Conservation (phyloP, 2,113 vertebrate genomes). For the Tylochromis polylepis region DNA sequence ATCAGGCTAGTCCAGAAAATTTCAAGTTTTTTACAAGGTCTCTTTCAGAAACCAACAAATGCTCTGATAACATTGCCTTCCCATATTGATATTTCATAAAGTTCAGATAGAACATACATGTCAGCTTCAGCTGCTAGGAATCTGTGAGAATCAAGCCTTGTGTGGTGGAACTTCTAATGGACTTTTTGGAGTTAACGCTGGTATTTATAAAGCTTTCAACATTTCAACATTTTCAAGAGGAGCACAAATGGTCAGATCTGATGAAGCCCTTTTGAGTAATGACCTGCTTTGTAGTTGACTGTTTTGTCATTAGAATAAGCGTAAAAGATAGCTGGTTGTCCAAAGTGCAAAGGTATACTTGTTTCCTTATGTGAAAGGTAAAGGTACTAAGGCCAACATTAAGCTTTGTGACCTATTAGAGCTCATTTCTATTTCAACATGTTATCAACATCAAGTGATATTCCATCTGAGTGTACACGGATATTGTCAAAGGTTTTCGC, state of each 20-base stretch:
- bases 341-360: neutral
- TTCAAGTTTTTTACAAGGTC: neutral
- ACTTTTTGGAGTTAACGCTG: neutral
- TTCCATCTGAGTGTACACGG: neutral
- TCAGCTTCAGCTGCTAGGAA: neutral
- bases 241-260: neutral
- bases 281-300: neutral
- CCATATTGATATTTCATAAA: neutral
- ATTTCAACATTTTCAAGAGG: neutral
- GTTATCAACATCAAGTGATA: neutral
- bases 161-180: neutral
- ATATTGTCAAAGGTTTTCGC: neutral
- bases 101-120: neutral
- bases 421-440: neutral
- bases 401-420: neutral
- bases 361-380: neutral
- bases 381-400: neutral
- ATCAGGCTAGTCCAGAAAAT: neutral
- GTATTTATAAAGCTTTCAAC: neutral
- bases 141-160: neutral
- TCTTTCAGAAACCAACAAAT: neutral
- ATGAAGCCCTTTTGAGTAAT: neutral
- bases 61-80: accelerated
- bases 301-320: neutral
- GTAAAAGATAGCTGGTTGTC: neutral